Percentiles rank a stretch among this genome's conserved stretches.
phyloP scores from a whole-genome alignment of 2,888 invertebrate genomes.

The Tridacna crocea region DNA sequence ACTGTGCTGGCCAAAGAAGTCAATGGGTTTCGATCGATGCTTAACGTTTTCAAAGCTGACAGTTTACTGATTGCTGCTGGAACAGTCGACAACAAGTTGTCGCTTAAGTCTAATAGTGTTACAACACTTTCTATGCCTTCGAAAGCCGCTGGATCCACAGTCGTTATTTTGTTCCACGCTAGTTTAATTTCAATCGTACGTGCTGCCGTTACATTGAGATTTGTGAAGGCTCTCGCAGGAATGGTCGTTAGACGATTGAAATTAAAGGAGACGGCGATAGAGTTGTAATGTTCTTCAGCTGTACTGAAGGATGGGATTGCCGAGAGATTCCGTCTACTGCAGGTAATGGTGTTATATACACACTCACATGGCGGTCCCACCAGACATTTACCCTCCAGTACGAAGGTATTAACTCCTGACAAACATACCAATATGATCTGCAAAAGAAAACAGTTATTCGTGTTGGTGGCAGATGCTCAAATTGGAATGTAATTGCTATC shows the following conservation, averaged over 20 bases:
- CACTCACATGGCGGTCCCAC: constrained; percentile 19
- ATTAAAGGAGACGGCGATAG: constrained; percentile 6
- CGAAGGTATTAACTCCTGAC: not conserved
- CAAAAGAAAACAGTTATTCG: not conserved
- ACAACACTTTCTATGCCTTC: constrained; percentile 13
- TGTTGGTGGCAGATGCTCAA: no score
- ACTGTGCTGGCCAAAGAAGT: not conserved
- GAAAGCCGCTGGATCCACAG: constrained; percentile 1
- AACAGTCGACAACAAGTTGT: not conserved
- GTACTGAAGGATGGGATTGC: constrained; percentile 7
- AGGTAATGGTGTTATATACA: constrained; percentile 8
- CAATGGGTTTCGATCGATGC: constrained; percentile 9
- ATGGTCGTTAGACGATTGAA: not conserved
- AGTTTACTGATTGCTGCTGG: constrained; percentile 12
- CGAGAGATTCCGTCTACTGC: constrained; percentile 8
- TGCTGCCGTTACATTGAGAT: not conserved
- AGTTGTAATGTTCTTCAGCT: constrained; percentile 8
- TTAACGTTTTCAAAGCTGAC: constrained; percentile 1
- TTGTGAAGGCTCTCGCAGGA: constrained; percentile 5
- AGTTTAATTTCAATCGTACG: constrained; percentile 2
- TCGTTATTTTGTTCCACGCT: constrained; percentile 4
- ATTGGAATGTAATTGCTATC: no score
- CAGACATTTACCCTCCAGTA: constrained; percentile 16
- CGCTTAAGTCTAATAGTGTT: not conserved
- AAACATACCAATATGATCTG: not conserved